Evolutionary conservation across 23 tunicate genomes (phyloP).

Genomic region (Aplidium turbinatum): DNA sequence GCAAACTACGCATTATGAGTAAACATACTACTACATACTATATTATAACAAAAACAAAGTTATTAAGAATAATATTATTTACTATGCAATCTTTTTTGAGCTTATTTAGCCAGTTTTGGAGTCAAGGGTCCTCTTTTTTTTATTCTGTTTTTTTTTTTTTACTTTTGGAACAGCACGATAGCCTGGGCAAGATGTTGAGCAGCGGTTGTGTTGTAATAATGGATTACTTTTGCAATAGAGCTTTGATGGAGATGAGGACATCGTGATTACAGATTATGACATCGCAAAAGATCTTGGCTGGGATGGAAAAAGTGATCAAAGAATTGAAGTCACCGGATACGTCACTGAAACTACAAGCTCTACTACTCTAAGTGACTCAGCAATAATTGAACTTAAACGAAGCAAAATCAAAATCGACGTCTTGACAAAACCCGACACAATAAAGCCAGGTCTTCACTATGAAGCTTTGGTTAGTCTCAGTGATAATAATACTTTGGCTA

Average conservation of each 20-base stretch:
- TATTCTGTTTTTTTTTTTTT: too few species aligned
- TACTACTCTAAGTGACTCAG: not conserved
- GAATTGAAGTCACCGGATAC: not conserved
- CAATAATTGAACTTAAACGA: not conserved
- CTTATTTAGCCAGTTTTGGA: too few species aligned
- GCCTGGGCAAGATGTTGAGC: too few species aligned
- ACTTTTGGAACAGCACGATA: too few species aligned
- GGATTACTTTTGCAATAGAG: not conserved
- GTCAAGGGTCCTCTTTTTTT: too few species aligned
- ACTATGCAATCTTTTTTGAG: too few species aligned
- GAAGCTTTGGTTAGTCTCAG: conserved; percentile 4
- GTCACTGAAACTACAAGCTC: conserved; percentile 1
- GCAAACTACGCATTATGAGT: too few species aligned
- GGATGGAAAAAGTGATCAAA: not conserved
- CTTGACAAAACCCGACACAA: not conserved
- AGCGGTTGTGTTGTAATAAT: too few species aligned
- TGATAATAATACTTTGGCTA: too few species aligned
- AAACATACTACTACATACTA: too few species aligned
- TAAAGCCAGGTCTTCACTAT: conserved; percentile 20
- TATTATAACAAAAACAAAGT: too few species aligned
- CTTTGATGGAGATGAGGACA: not conserved
- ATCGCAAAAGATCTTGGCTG: not conserved
- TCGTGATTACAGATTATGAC: not conserved
- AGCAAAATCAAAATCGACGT: conserved; percentile 18
- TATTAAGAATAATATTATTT: too few species aligned